Conservation (phyloP, 2,797 vertebrate genomes). For the Microcaecilia unicolor region DNA sequence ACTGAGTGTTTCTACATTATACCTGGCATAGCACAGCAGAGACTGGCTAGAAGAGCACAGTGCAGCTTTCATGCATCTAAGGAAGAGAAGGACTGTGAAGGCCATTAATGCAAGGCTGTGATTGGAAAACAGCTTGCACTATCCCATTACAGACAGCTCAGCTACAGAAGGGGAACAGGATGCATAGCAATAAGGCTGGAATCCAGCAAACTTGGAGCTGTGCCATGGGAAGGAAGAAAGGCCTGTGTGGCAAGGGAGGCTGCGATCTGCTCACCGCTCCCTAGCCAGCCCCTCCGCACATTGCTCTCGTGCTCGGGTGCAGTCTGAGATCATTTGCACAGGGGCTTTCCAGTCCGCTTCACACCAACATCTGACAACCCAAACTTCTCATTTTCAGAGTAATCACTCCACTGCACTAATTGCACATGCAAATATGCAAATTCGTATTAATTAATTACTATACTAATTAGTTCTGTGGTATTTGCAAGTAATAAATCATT, state of each 20-base stretch:
- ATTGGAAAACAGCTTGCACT: conserved; percentile 48
- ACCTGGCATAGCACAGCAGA: neutral
- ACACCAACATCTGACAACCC: conserved; percentile 69
- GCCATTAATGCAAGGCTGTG: conserved; percentile 30
- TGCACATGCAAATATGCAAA: conserved; percentile 99
- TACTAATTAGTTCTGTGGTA: conserved; percentile 99
- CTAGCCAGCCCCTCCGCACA: neutral
- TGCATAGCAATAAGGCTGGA: conserved; percentile 51
- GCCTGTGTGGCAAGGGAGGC: neutral
- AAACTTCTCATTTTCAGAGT: conserved; percentile 87
- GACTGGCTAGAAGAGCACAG: neutral
- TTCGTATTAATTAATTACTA: conserved; percentile 99
- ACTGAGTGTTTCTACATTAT: no score
- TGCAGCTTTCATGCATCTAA: conserved; percentile 37
- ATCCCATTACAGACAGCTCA: conserved; percentile 50
- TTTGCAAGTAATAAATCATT: conserved; percentile 98
- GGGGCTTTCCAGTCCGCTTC: conserved; percentile 64
- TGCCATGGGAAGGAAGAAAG: conserved; percentile 27
- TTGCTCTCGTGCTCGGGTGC: neutral
- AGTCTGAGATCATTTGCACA: neutral
- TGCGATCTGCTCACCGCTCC: neutral
- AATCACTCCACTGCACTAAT: conserved; percentile 91
- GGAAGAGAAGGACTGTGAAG: conserved; percentile 14
- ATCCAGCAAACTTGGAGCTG: conserved; percentile 39
- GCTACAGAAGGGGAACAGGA: conserved; percentile 43